Conservation (phyloP, 2,888 invertebrate species). For the Cephus pulcher region DNA sequence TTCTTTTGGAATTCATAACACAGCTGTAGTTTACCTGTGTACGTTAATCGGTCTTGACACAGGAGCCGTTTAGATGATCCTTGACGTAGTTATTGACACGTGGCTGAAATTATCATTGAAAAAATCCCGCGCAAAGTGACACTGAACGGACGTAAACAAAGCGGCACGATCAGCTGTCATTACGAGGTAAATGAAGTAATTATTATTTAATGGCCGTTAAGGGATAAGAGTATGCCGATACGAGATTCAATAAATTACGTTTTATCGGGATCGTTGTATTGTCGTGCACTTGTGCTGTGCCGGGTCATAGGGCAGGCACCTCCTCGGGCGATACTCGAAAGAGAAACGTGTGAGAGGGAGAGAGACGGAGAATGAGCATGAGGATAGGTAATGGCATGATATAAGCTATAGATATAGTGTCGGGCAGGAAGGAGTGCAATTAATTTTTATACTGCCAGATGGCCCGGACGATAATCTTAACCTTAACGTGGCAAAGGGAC, state of each 20-base stretch:
- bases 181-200: not conserved
- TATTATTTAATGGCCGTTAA: not conserved
- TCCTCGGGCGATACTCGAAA: not conserved
- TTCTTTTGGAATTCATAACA: too few relatives aligned
- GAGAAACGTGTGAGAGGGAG: not conserved
- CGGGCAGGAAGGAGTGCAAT: not conserved
- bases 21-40: too few relatives aligned
- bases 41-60: too few relatives aligned
- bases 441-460: not conserved
- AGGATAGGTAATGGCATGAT: not conserved
- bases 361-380: not conserved
- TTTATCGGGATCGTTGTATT: not conserved
- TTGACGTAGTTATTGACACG: too few relatives aligned
- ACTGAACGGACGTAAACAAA: not conserved
- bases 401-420: not conserved
- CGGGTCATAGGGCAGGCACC: not conserved
- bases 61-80: too few relatives aligned
- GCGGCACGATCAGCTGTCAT: not conserved
- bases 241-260: not conserved
- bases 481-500: not conserved
- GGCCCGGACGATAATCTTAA: not conserved
- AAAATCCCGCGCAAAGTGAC: not conserved
- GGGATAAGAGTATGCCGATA: not conserved
- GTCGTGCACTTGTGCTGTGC: not conserved
- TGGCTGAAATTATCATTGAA: too few relatives aligned